Evolutionary conservation across 2,888 invertebrate genomes (phyloP).

Genomic region (Ormyrus pomaceus): DNA sequence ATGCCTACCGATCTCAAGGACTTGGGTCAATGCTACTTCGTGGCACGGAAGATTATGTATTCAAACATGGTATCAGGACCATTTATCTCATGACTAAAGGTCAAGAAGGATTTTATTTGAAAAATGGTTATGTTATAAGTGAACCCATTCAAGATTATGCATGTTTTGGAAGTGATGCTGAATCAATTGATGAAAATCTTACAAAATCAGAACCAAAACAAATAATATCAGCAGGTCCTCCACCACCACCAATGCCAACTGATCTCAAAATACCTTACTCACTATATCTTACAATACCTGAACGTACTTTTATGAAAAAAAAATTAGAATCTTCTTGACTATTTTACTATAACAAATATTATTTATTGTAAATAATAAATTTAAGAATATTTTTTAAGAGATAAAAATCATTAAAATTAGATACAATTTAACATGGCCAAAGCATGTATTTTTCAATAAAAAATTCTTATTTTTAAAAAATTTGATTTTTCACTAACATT

Average conservation of each 20-base stretch:
- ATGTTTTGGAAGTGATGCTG: constrained; percentile 55
- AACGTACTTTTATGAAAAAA: constrained; percentile 59
- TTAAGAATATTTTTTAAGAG: constrained; percentile 31
- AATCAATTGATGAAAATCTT: constrained; percentile 10
- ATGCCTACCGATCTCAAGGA: constrained; percentile 84
- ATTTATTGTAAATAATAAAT: constrained; percentile 55
- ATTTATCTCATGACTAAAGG: constrained; percentile 85
- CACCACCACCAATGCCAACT: constrained; percentile 74
- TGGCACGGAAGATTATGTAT: constrained; percentile 84
- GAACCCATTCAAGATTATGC: constrained; percentile 81
- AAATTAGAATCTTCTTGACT: constrained; percentile 36
- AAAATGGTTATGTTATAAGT: constrained; percentile 84
- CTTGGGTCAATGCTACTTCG: constrained; percentile 86
- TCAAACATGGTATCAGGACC: constrained; percentile 79
- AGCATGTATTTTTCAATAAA: constrained; percentile 53
- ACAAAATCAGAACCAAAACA: constrained; percentile 44
- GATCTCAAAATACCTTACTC: constrained; percentile 56
- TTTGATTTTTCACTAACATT: constrained; percentile 19
- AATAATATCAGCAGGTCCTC: constrained; percentile 66
- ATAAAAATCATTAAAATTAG: constrained; percentile 28
- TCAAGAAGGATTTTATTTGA: constrained; percentile 85
- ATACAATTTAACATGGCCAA: constrained; percentile 20
- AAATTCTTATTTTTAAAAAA: constrained; percentile 42
- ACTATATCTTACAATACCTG: constrained; percentile 52
- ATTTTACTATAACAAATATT: constrained; percentile 22